Conservation (phyloP, 2,113 vertebrate genomes). For the Strigops habroptila region DNA sequence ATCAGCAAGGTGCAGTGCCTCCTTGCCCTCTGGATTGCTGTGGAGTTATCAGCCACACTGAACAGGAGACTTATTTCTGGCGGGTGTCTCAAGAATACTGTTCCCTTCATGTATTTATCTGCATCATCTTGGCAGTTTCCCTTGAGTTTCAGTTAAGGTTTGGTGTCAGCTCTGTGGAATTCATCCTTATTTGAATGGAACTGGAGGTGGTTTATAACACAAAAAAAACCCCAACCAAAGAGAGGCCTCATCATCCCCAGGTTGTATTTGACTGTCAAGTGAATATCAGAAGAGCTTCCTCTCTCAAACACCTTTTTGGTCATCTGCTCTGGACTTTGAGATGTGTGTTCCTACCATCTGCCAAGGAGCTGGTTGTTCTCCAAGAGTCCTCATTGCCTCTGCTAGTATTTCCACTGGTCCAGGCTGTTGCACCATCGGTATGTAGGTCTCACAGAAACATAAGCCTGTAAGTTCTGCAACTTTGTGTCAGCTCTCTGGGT, state of each 20-base stretch:
- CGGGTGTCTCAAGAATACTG: not conserved
- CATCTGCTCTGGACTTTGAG: not conserved
- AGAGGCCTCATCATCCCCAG: not conserved
- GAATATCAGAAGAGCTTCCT: not conserved
- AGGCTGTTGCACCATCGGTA: not conserved
- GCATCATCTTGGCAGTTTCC: not conserved
- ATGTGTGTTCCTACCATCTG: not conserved
- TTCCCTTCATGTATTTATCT: not conserved
- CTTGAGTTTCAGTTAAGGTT: not conserved
- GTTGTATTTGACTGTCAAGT: not conserved
- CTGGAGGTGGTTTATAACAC: not conserved
- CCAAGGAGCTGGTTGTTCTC: not conserved
- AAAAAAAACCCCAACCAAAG: not conserved
- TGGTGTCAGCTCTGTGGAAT: not conserved
- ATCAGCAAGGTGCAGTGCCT: not conserved
- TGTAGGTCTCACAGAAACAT: not conserved
- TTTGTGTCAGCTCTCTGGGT: not conserved
- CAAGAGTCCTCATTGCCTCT: not conserved
- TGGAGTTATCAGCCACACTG: not conserved
- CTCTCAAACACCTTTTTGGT: not conserved
- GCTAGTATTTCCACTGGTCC: not conserved
- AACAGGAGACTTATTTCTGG: not conserved
- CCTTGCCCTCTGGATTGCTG: not conserved
- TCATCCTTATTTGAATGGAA: not conserved
- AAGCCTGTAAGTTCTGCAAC: not conserved